Percentiles rank a stretch among this genome's conserved stretches.
Conservation (phyloP, 2,888 invertebrate species). For the Drosophila mercatorum region DNA sequence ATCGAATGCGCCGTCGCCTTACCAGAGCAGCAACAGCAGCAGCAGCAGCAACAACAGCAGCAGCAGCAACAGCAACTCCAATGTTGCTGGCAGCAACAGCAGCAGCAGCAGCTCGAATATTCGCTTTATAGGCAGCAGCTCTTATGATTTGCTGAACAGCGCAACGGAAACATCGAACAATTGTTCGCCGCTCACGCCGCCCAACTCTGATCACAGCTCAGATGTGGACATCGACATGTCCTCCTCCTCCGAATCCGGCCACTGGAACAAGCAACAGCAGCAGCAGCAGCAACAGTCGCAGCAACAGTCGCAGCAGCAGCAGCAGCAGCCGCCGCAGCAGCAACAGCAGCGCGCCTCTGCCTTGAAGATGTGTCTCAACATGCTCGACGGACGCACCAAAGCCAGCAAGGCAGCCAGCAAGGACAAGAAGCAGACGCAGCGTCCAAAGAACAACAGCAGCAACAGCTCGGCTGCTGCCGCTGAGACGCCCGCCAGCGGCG, state of each 20-base stretch:
- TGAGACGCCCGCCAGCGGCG: constrained; percentile 50
- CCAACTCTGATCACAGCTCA: constrained; percentile 90
- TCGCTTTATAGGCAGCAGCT: constrained; percentile 82
- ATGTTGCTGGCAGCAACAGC: constrained; percentile 4
- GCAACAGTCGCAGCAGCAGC: constrained; percentile 23
- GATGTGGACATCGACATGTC: constrained; percentile 88
- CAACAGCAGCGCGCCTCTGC: constrained; percentile 62
- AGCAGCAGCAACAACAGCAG: constrained; percentile 21
- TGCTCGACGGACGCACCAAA: constrained; percentile 83
- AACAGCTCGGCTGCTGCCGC: constrained; percentile 5
- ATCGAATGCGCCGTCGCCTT: constrained; percentile 70
- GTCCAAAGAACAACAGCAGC: constrained; percentile 42
- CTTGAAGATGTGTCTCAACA: constrained; percentile 79
- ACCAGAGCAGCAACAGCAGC: constrained; percentile 42
- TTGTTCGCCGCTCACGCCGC: constrained; percentile 88
- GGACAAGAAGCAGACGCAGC: constrained; percentile 56
- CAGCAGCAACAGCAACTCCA: constrained; percentile 25
- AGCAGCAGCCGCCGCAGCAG: constrained; percentile 46
- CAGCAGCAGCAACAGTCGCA: neutral
- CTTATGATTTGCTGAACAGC: constrained; percentile 59
- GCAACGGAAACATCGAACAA: constrained; percentile 82
- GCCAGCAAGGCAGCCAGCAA: constrained; percentile 75
- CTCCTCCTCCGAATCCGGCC: constrained; percentile 83
- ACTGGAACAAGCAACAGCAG: constrained; percentile 51
- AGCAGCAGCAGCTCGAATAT: constrained; percentile 72